phyloP scores from a whole-genome alignment of 2,113 vertebrate genomes.

The Nothocercus nigrocapillus region DNA sequence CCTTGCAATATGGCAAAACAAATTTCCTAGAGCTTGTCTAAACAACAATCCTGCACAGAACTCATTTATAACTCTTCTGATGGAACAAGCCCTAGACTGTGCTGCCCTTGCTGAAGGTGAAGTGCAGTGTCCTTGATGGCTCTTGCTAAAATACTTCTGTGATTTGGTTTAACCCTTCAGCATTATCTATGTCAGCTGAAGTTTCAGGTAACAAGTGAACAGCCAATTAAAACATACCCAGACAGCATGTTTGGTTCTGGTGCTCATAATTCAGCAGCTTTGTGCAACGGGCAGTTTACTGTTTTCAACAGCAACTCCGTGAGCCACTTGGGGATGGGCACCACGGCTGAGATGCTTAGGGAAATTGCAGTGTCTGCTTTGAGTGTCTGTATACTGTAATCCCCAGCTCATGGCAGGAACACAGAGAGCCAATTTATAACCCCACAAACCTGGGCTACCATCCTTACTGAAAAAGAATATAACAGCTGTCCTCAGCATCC shows the following conservation, averaged over 20 bases:
- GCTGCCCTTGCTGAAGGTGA: not conserved
- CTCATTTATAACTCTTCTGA: not conserved
- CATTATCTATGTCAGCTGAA: not conserved
- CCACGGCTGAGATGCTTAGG: not conserved
- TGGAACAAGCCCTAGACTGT: not conserved
- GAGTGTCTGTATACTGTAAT: not conserved
- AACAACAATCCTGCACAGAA: not conserved
- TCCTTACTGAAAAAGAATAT: accelerated
- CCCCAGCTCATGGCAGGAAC: not conserved
- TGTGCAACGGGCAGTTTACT: not conserved
- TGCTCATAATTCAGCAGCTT: not conserved
- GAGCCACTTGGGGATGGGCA: not conserved
- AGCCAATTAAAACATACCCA: not conserved
- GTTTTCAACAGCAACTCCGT: not conserved
- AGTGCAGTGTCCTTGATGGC: not conserved
- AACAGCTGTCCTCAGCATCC: not conserved
- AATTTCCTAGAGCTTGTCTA: not conserved
- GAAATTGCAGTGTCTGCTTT: not conserved
- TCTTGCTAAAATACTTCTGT: not conserved
- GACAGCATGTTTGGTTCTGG: not conserved
- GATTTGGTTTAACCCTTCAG: not conserved
- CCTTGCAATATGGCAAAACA: not conserved
- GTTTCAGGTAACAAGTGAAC: not conserved
- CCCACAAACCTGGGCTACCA: not conserved
- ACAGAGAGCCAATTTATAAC: not conserved